Evolutionary conservation across 2,113 vertebrate genomes (phyloP), one percentile per base, ranked within the genome.

Genomic region (Psephotus haematonotus): DNA sequence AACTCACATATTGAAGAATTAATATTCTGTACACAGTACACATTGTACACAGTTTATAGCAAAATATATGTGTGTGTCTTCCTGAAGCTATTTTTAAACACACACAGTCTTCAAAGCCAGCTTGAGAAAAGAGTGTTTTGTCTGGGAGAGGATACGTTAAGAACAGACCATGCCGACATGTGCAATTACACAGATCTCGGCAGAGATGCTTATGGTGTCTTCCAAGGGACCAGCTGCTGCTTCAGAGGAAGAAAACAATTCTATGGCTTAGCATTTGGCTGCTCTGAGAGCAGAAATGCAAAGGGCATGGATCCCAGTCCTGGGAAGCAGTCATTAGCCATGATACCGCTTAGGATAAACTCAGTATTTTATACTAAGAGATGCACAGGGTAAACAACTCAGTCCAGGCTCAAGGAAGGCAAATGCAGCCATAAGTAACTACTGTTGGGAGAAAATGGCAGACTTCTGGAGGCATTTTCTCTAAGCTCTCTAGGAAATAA

Each of bases 161-260:
- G 96, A 89, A 59, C 95, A 96, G 93, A 96, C 93, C 86, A 87
- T 28, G 74, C 81, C 63, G 62, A 92, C 88, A 93, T 97, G 95
- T 96, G 96, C 96, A 96, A 85, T 95, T 91, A 93, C 96, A 84
- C 86, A 96, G 86, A 88, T 93, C 63, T 94, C 96, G 2, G 92
- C 93, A 95, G 95, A 96, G 83, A 94, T 93, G 92, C 95, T 94
- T 88, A 63, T 97, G 94, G 93, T 94, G 96, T 88, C 96, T 97
- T 97, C 96, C 96, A 95, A 97, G 90, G 94, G 93, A 96, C 75
- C 96, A 96, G 95, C 92, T 96, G 96, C 96, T 96, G 74, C 96
- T 96, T 96, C 59, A 22, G 91, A 94, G 90, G 84, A 89, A 53
- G 92, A 76, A 95, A 94, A 97, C 86, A 95, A 96, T 93, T 95